Evolutionary conservation across 2,113 vertebrate species (phyloP).

Genomic region (Urocynchramus pylzowi): DNA sequence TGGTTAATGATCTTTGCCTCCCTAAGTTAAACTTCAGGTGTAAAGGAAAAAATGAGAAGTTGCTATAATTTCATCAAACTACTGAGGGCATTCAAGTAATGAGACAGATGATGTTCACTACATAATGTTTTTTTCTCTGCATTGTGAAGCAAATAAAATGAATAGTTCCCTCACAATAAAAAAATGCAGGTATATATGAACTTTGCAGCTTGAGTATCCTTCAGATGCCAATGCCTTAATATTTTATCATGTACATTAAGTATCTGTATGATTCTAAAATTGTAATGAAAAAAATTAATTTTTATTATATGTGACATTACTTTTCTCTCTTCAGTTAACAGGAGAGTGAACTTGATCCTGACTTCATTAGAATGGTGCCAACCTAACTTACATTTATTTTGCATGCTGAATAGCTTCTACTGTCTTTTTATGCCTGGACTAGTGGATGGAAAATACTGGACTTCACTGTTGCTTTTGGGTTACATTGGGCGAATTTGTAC

Average conservation of each 20-base stretch:
- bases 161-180: background rate
- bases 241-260: background rate
- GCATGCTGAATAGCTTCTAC: background rate
- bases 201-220: background rate
- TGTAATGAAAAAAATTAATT: background rate
- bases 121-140: background rate
- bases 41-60: background rate
- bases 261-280: background rate
- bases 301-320: background rate
- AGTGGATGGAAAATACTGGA: background rate
- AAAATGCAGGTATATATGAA: background rate
- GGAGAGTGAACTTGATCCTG: background rate
- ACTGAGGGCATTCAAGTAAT: background rate
- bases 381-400: background rate
- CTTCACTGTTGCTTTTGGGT: background rate
- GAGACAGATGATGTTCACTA: background rate
- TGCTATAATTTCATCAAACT: background rate
- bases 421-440: background rate
- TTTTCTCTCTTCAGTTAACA: background rate
- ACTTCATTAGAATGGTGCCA: background rate
- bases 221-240: background rate
- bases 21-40: background rate
- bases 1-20: background rate
- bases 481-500: background rate
- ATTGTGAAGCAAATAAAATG: background rate